These are phyloP conservation scores for Phrynosoma blainvillii DNA, from an alignment of 2,113 vertebrate genomes.

Conservation along the genomic window DNA sequence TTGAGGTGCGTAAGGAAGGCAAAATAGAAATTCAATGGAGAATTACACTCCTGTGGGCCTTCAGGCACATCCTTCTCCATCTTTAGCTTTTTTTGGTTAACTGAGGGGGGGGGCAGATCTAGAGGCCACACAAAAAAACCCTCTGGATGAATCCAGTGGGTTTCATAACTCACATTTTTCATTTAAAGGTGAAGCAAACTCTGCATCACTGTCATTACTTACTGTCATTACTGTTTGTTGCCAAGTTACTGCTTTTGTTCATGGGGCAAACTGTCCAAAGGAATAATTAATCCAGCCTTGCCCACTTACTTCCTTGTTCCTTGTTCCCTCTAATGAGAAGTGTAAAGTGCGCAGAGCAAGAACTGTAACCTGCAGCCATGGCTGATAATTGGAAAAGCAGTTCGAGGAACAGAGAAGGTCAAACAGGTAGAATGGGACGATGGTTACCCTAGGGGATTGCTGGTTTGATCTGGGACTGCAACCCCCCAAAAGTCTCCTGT, in stretches of 20 bases:
- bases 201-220: neutral
- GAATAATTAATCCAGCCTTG: constrained; percentile 27
- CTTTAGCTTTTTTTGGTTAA: too few relatives aligned
- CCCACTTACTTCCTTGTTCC: constrained; percentile 35
- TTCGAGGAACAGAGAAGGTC: neutral
- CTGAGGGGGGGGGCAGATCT: too few relatives aligned
- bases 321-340: constrained; percentile 1
- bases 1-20: too few relatives aligned
- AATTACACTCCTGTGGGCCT: too few relatives aligned
- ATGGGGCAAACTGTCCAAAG: neutral
- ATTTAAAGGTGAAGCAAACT: too few relatives aligned
- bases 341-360: neutral
- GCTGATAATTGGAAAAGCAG: neutral
- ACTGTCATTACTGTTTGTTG: neutral
- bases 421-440: neutral
- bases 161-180: too few relatives aligned
- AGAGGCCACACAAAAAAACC: too few relatives aligned
- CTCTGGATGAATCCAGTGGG: too few relatives aligned
- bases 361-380: constrained; percentile 6
- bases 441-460: too few relatives aligned
- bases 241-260: constrained; percentile 1
- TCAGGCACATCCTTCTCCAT: too few relatives aligned
- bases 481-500: neutral
- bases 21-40: too few relatives aligned
- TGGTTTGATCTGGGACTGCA: neutral